Percentiles rank a stretch among this genome's conserved stretches.
Evolutionary conservation across 2,113 vertebrate species (phyloP).

Genomic region (Capreolus pygargus): DNA sequence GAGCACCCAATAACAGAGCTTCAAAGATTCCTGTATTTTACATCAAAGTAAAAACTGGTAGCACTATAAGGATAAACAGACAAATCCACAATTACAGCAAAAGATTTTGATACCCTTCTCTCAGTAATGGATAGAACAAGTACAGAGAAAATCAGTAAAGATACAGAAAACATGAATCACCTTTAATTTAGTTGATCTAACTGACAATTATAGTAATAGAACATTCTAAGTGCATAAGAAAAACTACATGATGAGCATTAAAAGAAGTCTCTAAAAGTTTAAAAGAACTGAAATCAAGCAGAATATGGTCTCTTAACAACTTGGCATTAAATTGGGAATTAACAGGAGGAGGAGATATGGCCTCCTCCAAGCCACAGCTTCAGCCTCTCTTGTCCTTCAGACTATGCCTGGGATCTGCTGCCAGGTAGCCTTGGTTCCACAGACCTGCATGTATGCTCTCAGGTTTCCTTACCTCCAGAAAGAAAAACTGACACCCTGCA

Average conservation of each 20-base stretch:
- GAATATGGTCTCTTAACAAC: background rate
- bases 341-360: background rate
- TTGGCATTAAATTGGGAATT: background rate
- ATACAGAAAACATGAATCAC: background rate
- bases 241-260: background rate
- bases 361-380: background rate
- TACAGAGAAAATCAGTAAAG: background rate
- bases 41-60: background rate
- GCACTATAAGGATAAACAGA: background rate
- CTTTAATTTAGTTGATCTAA: background rate
- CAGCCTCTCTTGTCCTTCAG: background rate
- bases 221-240: background rate
- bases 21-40: background rate
- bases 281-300: background rate
- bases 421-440: background rate
- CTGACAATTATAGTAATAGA: background rate
- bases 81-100: background rate
- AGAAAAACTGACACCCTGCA: conserved; percentile 57
- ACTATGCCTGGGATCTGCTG: background rate
- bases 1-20: background rate
- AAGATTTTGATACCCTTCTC: background rate
- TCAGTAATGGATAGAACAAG: background rate
- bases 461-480: conserved; percentile 79
- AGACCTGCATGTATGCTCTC: background rate
- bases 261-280: background rate